Conservation (phyloP, 2,888 invertebrate species). For the Mythimna loreyi region DNA sequence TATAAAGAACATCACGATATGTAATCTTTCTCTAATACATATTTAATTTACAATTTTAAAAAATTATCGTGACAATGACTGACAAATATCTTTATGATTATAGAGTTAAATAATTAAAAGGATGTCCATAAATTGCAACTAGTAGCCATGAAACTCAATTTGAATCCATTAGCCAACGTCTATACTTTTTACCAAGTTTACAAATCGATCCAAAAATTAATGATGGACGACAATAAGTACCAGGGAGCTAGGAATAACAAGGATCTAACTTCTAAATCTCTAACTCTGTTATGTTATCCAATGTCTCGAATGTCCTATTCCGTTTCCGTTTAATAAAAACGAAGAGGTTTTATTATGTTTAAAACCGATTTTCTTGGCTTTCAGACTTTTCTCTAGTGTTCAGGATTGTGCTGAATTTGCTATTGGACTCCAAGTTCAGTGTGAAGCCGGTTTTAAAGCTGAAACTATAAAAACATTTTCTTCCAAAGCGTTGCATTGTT, state of each 20-base stretch:
- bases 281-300: conserved; percentile 25
- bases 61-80: too few relatives aligned
- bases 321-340: conserved; percentile 17
- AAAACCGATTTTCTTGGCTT: conserved; percentile 9
- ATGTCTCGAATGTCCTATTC: conserved; percentile 2
- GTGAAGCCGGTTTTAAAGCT: not conserved
- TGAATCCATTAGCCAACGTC: not conserved
- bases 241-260: not conserved
- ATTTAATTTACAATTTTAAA: too few relatives aligned
- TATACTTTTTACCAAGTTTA: conserved; percentile 2
- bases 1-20: too few relatives aligned
- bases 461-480: not conserved
- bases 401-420: conserved; percentile 17
- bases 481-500: not conserved
- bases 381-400: not conserved
- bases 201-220: conserved; percentile 18
- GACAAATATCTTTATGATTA: too few relatives aligned
- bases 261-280: conserved; percentile 16
- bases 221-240: conserved; percentile 14
- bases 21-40: too few relatives aligned
- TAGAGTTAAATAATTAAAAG: not conserved
- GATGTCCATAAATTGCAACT: not conserved
- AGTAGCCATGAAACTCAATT: not conserved
- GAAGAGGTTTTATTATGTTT: conserved; percentile 20
- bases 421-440: not conserved